Evolutionary conservation across 2,113 vertebrate species (phyloP).

Genomic region (Rhombomys opimus): DNA sequence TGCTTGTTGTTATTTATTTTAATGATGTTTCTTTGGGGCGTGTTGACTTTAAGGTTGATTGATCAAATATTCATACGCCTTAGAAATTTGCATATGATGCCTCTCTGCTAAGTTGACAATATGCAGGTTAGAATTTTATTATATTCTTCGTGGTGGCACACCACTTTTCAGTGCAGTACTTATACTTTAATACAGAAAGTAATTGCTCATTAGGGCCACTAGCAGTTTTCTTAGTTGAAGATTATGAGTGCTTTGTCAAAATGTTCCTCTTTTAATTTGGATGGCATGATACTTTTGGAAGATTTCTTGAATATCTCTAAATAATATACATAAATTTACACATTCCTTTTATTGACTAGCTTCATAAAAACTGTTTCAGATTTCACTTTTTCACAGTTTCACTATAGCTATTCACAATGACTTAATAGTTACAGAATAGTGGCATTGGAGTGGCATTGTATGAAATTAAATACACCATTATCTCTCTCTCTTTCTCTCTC

Average conservation of each 20-base stretch:
- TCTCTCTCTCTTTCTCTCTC: too few species aligned
- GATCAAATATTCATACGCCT: neutral
- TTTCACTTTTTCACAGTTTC: neutral
- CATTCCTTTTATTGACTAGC: neutral
- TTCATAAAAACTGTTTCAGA: neutral
- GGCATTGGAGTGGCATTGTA: neutral
- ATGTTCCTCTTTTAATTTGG: neutral
- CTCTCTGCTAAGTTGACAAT: neutral
- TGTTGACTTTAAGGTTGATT: neutral
- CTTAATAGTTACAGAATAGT: neutral
- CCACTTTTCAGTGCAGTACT: too few species aligned
- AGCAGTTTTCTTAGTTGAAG: neutral
- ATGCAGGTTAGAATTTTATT: neutral
- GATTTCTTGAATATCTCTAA: neutral
- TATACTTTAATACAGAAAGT: too few species aligned
- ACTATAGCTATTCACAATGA: neutral
- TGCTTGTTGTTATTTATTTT: slow-evolving; percentile 25
- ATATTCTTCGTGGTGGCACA: neutral
- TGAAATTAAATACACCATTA: neutral
- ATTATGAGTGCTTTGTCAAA: neutral
- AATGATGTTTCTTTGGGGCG: slow-evolving; percentile 8
- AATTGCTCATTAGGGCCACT: neutral
- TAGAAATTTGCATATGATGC: neutral
- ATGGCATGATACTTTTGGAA: neutral
- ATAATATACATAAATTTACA: neutral